Base-by-base conservation (phyloP, 1,140 invertebrate genomes). In the Hirudo medicinalis region DNA sequence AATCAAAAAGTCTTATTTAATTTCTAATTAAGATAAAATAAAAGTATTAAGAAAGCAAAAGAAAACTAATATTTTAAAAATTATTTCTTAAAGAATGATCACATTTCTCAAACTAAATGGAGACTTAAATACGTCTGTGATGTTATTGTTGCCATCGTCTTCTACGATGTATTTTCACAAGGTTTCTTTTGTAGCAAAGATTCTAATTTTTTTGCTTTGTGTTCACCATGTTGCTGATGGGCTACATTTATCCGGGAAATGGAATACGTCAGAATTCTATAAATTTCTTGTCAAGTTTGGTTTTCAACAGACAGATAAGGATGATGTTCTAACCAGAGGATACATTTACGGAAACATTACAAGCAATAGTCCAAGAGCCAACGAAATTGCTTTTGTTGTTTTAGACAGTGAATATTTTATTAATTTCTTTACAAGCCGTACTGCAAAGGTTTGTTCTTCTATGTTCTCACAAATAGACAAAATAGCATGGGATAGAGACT, bases 311-410 rank as follows among this genome's bases (percentile, higher is more conserved):
- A 94, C 92, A n/a, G 90, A 94, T 80, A 85, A 87, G 29, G 87
- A 90, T 79, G 86, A 88, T 75, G 84, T 87, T 76, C 20, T 54
- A 63, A 87, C 87, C 75, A 87, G 90, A 82, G 94, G 94, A 40
- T 96, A 92, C 80, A 93, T 96, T 76, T 96, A 92, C 81, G 94
- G 93, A 22, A 96, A 96, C 82, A 87, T 96, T 36, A 93, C 91
- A 29, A 87, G 90, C 0, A 85, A 82, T 72, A 82, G 83, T 29
- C 82, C 86, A 71, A 86, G 87, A 73, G 84, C 85, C 69, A 72
- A 76, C 74, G 86, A 87, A n/a, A 85, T 90, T 19, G 92, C 90
- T 20, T 86, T 95, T 69, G 90, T 91, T 40, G 90, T 94, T 19
- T 84, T 94, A 69, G 90, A 94, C 79, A 87, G 90, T 77, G 85